Evolutionary conservation across 2,888 invertebrate genomes (phyloP), one percentile per base, ranked within the genome.

Genomic region (Embidobia sp.): DNA sequence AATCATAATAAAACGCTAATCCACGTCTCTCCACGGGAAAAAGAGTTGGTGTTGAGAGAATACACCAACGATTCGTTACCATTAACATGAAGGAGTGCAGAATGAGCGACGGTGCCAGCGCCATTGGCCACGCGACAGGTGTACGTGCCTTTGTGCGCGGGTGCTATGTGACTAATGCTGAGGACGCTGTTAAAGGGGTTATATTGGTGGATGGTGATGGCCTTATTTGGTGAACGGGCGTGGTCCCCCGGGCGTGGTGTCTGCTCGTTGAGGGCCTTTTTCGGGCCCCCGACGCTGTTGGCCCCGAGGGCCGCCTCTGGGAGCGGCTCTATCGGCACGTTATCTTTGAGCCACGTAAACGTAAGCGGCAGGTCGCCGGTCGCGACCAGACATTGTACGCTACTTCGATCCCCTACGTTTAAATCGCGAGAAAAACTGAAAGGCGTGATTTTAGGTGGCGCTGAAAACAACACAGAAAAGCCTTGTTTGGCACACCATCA

Each of bases 331-430:
- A 91, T 90, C 77, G 90, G 89, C 82, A 89, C 87, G 86, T 90
- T 92, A 89, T 93, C 92, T 90, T 93, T 93, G 44, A 92, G 90
- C 93, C 93, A 93, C 73, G 91, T 90, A 86, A 93, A 92, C 83
- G 90, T 90, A 82, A 93, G 90, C 76, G 93, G 93, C 83, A 93
- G 90, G 89, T 93, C 93, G 82, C 93, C 92, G 83, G 91, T 91
- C 81, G 90, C 91, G 86, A 92, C 91, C 85, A 92, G 91, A 88
- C 92, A 92, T 88, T 92, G 92, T 84, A 92, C 90, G 87, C 92
- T 92, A 81, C 91, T 91, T 82, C 92, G 91, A 87, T 92, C 92
- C 82, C 92, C 92, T 87, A 91, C 91, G 88, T 92, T 92, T 85
- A 92, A 89, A 90, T 92, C 91, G 85, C 91, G 91, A 85, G 92